phyloP scores from a whole-genome alignment of 2,888 invertebrate genomes.

The Stramonita haemastoma region DNA sequence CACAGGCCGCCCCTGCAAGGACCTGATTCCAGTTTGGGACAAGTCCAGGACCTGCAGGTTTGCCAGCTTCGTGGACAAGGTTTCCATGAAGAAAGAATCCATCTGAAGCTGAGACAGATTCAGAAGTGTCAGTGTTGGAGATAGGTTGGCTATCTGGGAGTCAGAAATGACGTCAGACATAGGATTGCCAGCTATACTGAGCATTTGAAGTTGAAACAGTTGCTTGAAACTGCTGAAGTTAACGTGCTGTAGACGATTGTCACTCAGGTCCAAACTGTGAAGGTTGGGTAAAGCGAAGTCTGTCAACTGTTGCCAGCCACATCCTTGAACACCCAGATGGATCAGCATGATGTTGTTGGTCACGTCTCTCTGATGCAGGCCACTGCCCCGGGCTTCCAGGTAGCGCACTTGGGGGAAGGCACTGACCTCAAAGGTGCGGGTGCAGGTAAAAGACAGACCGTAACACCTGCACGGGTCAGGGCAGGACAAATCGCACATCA shows the following conservation, averaged over 20 bases:
- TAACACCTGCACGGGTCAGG: not conserved
- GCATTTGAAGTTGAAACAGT: not conserved
- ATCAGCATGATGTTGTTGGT: not conserved
- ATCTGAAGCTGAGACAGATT: not conserved
- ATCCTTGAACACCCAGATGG: not conserved
- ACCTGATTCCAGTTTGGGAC: too few relatives aligned
- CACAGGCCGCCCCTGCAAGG: not conserved
- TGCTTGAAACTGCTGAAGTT: not conserved
- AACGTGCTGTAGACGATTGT: not conserved
- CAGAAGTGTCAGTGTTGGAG: not conserved
- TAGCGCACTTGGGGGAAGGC: not conserved
- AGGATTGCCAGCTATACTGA: slow-evolving; percentile 8
- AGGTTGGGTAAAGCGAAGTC: not conserved
- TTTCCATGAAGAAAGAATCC: not conserved
- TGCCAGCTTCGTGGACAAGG: too few relatives aligned
- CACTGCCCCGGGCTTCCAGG: not conserved
- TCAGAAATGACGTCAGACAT: not conserved
- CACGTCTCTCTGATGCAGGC: not conserved
- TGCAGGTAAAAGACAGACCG: not conserved
- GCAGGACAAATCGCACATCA: not conserved
- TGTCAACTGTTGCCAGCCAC: not conserved
- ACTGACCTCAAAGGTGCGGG: not conserved
- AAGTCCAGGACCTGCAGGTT: too few relatives aligned
- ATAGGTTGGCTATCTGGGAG: not conserved
- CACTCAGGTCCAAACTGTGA: not conserved